Evolutionary conservation across 2,113 vertebrate species (phyloP), one percentile per base, ranked within the genome.

Genomic region (Alosa alosa): DNA sequence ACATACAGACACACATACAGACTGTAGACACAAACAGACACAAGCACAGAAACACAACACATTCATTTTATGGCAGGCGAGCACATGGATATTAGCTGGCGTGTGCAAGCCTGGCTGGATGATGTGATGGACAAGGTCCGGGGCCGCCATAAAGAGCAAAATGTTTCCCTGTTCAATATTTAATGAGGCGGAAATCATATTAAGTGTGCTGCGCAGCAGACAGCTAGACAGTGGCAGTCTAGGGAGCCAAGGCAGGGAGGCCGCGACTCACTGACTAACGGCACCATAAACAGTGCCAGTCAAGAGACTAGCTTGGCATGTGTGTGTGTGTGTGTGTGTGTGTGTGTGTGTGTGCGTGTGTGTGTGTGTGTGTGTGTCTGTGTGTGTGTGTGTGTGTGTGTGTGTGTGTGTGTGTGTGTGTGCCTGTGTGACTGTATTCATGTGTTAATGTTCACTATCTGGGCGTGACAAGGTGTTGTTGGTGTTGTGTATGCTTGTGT

Each of bases 91-190:
- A 55, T 55, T 55, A 55, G 52, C 52, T 55, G 17, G 52, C 15
- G 52, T 17, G 15, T 55, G 13, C 13, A 17, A 17, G 52, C 52
- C 52, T 25, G 60, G n/a, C 60, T 55, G 52, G 15, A 68, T 68
- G 60, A 31, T 10, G 25, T 68, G 60, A 68, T 25, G 25, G 60
- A 68, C 60, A 68, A 68, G 60, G 60, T 68, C 60, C 25, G 60
- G 22, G n/a, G 25, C 5, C 22, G 60, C 60, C 60, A 68, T 68
- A 68, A 68, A 68, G 60, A 68, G 60, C 60, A 68, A 25, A 68
- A 25, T 68, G 60, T 68, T 68, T 68, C 60, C 60, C 60, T 68
- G 60, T 68, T 68, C 60, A 68, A 68, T 68, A 68, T 68, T 68
- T 68, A 68, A 68, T 68, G 60, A 68, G 60, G 60, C 10, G 60